Evolutionary conservation across 2,888 invertebrate species (phyloP).

Genomic region (Rotaria magnacalcarata): DNA sequence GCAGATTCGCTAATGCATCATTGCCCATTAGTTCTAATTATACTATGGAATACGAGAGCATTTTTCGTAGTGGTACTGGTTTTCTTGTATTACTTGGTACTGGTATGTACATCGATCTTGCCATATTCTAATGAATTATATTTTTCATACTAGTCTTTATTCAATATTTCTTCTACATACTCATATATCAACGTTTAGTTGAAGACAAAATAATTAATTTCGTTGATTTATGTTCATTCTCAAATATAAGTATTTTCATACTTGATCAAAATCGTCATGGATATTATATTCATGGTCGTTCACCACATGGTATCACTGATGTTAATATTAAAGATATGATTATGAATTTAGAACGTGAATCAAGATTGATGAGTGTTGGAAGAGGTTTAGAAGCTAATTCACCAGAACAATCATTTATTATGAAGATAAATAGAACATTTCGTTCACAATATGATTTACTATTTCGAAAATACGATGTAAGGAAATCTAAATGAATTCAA

Average conservation of each 20-base stretch:
- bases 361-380: slow-evolving; percentile 71
- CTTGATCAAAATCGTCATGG: slow-evolving; percentile 69
- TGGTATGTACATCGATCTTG: not conserved
- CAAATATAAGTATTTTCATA: slow-evolving; percentile 73
- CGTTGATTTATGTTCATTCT: slow-evolving; percentile 74
- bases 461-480: not conserved
- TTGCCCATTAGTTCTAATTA: not conserved
- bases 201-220: slow-evolving; percentile 71
- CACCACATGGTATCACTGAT: slow-evolving; percentile 75
- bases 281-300: slow-evolving; percentile 76
- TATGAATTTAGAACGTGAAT: slow-evolving; percentile 70
- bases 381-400: slow-evolving; percentile 70
- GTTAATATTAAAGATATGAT: slow-evolving; percentile 73
- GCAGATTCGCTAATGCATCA: not conserved
- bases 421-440: slow-evolving; percentile 67
- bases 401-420: slow-evolving; percentile 72
- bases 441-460: slow-evolving; percentile 53
- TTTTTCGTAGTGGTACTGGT: not conserved
- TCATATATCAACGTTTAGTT: not conserved
- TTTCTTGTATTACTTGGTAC: not conserved
- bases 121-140: not conserved
- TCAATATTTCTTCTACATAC: not conserved
- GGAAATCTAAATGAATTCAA: not conserved
- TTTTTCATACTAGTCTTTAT: not conserved
- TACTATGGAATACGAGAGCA: not conserved